phyloP scores from a whole-genome alignment of 2,797 vertebrate genomes.

The Esox lucius region DNA sequence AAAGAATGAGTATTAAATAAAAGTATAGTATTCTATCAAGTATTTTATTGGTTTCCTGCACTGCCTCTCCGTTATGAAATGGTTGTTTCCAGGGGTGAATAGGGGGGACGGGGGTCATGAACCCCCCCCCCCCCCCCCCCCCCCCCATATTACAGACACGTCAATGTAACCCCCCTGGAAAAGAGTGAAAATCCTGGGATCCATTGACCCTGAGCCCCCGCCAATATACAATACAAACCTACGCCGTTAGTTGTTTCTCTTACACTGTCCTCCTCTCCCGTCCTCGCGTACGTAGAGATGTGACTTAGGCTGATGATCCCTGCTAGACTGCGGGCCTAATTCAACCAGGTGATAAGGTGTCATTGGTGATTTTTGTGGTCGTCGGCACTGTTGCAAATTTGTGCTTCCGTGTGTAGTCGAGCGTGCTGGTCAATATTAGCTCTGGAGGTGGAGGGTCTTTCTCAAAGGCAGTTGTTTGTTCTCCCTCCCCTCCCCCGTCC shows the following conservation, averaged over 20 bases:
- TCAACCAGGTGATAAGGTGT: constrained; percentile 72
- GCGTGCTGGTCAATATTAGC: constrained; percentile 75
- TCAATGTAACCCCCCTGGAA: too few relatives aligned
- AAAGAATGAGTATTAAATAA: not conserved
- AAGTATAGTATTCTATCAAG: not conserved
- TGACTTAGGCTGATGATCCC: constrained; percentile 37
- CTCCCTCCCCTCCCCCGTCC: constrained; percentile 26
- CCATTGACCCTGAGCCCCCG: too few relatives aligned
- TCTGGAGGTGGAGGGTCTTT: constrained; percentile 52
- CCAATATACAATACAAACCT: too few relatives aligned
- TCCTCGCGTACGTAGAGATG: constrained; percentile 16
- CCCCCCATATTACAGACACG: too few relatives aligned
- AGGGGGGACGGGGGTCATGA: too few relatives aligned
- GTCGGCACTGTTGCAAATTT: constrained; percentile 68
- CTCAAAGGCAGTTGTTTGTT: constrained; percentile 59
- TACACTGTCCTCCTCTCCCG: too few relatives aligned
- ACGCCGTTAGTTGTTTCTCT: too few relatives aligned
- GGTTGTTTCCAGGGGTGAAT: too few relatives aligned
- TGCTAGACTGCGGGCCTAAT: constrained; percentile 66
- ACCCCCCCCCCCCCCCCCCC: too few relatives aligned
- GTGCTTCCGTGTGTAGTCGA: constrained; percentile 54
- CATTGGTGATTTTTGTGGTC: constrained; percentile 64
- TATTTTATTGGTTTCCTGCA: not conserved
- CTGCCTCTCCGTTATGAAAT: not conserved
- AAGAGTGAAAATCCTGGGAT: too few relatives aligned